Evolutionary conservation across 2,888 invertebrate species (phyloP).

Genomic region (Hecatera dysodea): DNA sequence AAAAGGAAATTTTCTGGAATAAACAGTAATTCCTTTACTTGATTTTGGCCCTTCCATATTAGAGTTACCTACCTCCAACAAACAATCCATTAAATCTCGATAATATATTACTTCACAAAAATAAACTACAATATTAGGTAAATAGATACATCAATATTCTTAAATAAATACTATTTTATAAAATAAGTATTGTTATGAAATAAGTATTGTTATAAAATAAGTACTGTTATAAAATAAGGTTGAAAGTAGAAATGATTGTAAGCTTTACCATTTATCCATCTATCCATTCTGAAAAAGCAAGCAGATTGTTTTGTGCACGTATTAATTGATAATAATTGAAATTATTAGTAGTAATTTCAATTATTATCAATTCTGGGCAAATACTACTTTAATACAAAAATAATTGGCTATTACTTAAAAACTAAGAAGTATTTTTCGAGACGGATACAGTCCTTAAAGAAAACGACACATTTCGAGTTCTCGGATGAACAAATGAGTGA

Average conservation of each 20-base stretch:
- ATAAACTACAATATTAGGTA: too few species aligned
- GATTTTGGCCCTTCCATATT: too few species aligned
- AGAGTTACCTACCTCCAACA: not conserved
- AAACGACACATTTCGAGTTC: conserved; percentile 38
- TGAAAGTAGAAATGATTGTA: not conserved
- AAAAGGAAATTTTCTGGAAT: not conserved
- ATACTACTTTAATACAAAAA: not conserved
- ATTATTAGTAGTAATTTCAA: too few species aligned
- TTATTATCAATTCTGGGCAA: conserved; percentile 10
- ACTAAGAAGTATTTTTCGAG: not conserved
- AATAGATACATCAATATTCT: too few species aligned
- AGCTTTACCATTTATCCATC: not conserved
- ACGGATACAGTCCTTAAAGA: conserved; percentile 6
- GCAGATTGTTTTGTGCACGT: not conserved
- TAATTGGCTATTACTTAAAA: not conserved
- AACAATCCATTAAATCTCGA: too few species aligned
- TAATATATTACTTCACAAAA: too few species aligned
- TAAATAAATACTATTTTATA: too few species aligned
- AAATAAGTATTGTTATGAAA: too few species aligned
- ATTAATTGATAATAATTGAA: conserved; percentile 9
- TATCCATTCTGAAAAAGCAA: not conserved
- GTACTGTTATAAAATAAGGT: not conserved
- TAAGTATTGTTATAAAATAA: too few species aligned
- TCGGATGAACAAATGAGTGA: conserved; percentile 33
- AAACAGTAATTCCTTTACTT: too few species aligned